Percentiles rank a stretch among this genome's conserved stretches.
Conservation (phyloP, 2,797 vertebrate species). For the Mus caroli region DNA sequence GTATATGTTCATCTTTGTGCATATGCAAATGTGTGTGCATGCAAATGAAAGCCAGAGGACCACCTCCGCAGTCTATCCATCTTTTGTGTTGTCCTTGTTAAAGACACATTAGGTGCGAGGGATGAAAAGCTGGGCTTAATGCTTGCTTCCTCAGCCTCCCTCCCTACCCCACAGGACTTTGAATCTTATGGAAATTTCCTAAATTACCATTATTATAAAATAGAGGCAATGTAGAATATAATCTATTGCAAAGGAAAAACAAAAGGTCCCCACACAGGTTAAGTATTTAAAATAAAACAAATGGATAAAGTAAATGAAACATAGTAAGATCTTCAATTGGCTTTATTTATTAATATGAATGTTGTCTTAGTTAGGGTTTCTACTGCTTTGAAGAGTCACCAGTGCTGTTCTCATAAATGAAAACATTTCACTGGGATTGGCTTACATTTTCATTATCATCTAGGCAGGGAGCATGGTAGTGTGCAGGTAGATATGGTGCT, state of each 20-base stretch:
- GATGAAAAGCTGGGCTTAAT: not conserved
- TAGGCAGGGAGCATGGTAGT: not conserved
- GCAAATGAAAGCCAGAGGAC: not conserved
- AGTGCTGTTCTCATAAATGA: not conserved
- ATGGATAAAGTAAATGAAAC: not conserved
- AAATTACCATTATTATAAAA: not conserved
- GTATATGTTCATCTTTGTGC: not conserved
- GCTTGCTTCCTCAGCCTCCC: not conserved
- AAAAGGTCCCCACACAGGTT: slow-evolving; percentile 3
- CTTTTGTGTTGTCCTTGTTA: not conserved
- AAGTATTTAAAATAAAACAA: slow-evolving; percentile 58
- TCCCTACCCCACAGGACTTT: not conserved
- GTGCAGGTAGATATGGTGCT: not conserved
- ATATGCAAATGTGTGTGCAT: not conserved
- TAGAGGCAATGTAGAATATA: not conserved
- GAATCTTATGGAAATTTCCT: slow-evolving; percentile 11
- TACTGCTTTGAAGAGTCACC: not conserved
- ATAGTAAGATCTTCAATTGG: slow-evolving; percentile 46
- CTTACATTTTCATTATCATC: not conserved
- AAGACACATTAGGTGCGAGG: not conserved
- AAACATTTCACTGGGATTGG: not conserved
- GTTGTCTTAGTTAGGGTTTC: not conserved
- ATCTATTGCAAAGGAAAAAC: slow-evolving; percentile 33
- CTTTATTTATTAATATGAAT: slow-evolving; percentile 17
- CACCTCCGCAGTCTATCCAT: not conserved